These are phyloP conservation scores for Shargacucullia verbasci DNA, from an alignment of 2,888 invertebrate species.

Conservation along the genomic window DNA sequence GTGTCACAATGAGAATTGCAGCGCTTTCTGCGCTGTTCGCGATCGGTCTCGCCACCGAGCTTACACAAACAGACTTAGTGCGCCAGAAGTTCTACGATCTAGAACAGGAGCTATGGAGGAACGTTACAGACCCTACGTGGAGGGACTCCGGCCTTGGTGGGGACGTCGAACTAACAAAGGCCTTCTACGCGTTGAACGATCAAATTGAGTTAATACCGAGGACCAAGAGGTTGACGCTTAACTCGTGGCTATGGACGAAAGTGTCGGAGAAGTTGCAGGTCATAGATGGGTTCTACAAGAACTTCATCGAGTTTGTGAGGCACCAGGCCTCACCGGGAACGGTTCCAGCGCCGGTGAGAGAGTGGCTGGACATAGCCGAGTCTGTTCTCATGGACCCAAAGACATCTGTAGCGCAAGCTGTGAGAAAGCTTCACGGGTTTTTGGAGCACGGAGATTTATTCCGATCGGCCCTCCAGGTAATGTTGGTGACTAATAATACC, in stretches of 20 bases:
- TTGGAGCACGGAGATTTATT: constrained; percentile 90
- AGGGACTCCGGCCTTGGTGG: constrained; percentile 75
- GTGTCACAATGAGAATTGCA: constrained; percentile 73
- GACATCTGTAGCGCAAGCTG: constrained; percentile 87
- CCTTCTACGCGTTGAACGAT: constrained; percentile 89
- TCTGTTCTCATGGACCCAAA: constrained; percentile 91
- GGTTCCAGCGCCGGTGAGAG: constrained; percentile 76
- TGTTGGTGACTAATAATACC: constrained; percentile 36
- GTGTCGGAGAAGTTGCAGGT: constrained; percentile 89
- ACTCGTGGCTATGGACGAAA: constrained; percentile 91
- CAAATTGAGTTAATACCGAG: constrained; percentile 77
- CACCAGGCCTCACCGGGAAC: constrained; percentile 78
- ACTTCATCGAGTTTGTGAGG: constrained; percentile 90
- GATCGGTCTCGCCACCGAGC: constrained; percentile 68
- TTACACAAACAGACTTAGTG: constrained; percentile 88
- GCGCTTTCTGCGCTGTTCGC: constrained; percentile 75
- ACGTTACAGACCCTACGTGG: constrained; percentile 80
- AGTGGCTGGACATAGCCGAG: constrained; percentile 90
- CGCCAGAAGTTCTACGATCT: constrained; percentile 89
- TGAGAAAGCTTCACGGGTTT: constrained; percentile 89
- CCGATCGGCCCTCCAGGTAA: constrained; percentile 91
- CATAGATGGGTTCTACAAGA: constrained; percentile 91
- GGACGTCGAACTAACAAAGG: constrained; percentile 89
- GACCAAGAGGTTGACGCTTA: constrained; percentile 67
- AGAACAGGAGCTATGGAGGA: constrained; percentile 87